Percentiles rank a stretch among this genome's conserved stretches.
Evolutionary conservation across 2,113 vertebrate species (phyloP).

Genomic region (Todiramphus chloris): DNA sequence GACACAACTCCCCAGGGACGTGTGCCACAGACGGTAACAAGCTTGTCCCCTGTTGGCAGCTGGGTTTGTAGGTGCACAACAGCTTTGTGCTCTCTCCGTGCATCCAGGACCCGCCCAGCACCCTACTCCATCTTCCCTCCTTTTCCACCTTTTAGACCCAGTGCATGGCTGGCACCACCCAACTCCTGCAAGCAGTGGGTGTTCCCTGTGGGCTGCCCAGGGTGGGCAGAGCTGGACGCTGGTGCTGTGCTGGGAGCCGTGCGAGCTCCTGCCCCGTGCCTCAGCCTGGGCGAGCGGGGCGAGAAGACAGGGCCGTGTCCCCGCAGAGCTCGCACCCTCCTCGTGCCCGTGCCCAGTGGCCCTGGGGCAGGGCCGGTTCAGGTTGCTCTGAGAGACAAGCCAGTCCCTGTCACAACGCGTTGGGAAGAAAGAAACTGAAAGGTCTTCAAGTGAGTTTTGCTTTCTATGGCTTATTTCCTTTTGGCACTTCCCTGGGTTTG

Average conservation of each 20-base stretch:
- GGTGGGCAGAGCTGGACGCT: background rate
- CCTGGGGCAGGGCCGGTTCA: background rate
- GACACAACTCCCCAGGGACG: background rate
- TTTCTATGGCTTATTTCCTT: background rate
- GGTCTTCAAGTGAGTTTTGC: background rate
- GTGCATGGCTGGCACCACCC: rapidly evolving
- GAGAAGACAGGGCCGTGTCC: background rate
- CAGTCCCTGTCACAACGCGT: background rate
- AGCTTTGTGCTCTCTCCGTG: background rate
- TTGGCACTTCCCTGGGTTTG: background rate
- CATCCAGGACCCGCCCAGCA: background rate
- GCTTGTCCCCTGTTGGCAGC: background rate
- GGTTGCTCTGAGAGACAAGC: background rate
- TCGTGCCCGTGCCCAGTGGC: background rate
- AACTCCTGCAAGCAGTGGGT: rapidly evolving
- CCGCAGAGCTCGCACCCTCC: background rate
- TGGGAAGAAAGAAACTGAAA: background rate
- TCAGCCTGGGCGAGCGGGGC: background rate
- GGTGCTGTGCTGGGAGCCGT: background rate
- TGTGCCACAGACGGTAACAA: background rate
- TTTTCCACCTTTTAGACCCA: background rate
- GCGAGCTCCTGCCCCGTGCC: rapidly evolving
- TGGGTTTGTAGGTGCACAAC: background rate
- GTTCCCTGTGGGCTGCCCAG: background rate
- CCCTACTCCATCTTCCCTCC: background rate